A percentile compares a stretch with the other conserved stretches of the same genome.
phyloP scores from a whole-genome alignment of 1,140 invertebrate species.

The Drosophila santomea region DNA sequence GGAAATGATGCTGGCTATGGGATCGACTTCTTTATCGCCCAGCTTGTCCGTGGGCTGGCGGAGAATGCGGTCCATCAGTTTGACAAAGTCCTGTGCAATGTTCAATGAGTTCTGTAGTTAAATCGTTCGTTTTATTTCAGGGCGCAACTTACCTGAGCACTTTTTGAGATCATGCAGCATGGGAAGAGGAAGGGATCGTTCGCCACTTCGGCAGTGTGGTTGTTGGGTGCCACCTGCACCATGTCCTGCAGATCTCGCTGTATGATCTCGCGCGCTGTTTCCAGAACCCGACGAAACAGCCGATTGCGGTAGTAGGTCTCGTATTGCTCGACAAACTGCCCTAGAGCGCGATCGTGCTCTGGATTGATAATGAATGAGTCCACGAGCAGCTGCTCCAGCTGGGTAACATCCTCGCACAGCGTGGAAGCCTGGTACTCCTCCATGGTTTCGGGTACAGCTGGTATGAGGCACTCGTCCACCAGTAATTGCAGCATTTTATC shows the following conservation, averaged over 20 bases:
- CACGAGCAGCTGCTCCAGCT: conserved; percentile 89
- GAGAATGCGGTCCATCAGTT: conserved; percentile 90
- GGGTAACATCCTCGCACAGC: conserved; percentile 87
- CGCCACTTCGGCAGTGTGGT: conserved; percentile 67
- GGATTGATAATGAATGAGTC: conserved; percentile 83
- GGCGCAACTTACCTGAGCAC: conserved; percentile 59
- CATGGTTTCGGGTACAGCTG: conserved; percentile 90
- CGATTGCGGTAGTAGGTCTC: conserved; percentile 92
- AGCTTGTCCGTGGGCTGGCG: conserved; percentile 88
- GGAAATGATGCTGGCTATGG: conserved; percentile 86
- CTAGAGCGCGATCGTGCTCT: conserved; percentile 85
- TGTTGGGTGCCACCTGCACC: conserved; percentile 87
- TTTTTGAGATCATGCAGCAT: conserved; percentile 88
- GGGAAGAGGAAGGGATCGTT: conserved; percentile 85
- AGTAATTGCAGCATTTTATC: conserved; percentile 88
- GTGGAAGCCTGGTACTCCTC: conserved; percentile 88
- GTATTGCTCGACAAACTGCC: conserved; percentile 91
- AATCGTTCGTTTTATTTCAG: neutral
- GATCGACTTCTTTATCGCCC: conserved; percentile 88
- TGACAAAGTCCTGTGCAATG: conserved; percentile 87
- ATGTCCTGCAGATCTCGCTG: conserved; percentile 93
- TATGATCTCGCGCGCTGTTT: conserved; percentile 90
- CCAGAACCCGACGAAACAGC: conserved; percentile 90
- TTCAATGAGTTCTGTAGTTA: neutral
- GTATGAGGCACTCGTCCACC: conserved; percentile 90